Evolutionary conservation across 2,113 vertebrate genomes (phyloP), one percentile per base, ranked within the genome.

Genomic region (Malurus cyaneus): DNA sequence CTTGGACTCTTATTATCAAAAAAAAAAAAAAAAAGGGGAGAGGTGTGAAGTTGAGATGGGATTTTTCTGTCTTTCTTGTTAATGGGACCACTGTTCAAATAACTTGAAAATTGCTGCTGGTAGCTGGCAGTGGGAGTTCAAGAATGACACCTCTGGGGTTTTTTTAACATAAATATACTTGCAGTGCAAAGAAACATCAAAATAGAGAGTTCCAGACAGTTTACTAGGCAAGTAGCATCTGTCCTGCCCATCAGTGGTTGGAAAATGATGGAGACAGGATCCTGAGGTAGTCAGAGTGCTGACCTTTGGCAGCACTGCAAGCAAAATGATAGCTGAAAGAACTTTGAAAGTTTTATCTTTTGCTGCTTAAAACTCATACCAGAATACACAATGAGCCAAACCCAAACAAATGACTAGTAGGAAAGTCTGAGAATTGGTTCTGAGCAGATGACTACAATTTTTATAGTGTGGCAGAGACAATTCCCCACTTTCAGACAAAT

Each of bases 1-100:
- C 50, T 80, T 57, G 25, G 44, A 52, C 19, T 91, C 23, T 11
- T 21, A 5, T 19, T 14, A 52, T 31, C 8, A 50, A 64, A 86
- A 47, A n/a, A n/a, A n/a, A n/a, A n/a, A n/a, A n/a, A n/a, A n/a
- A n/a, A 41, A 39, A 5, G 1, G 9, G 1, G 2, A 46, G 29
- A 14, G 6, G 3, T 14, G 6, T 32, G 11, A 57, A 42, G 6
- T 5, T 50, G 13, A 60, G 11, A 16, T 3, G 61, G 14, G 12
- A 44, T 42, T 91, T 89, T 62, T 9, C 39, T 59, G 25, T 31
- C 15, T 8, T 20, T 67, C 39, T 92, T 69, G 5, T 44, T 64
- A 36, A 26, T 12, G 6, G 46, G 18, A 56, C 7, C 17, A 52
- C 11, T 57, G 29, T 5, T 71, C 32, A 50, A 85, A n/a, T 15